Percentiles rank a stretch among this genome's conserved stretches.
Conservation (phyloP, 2,113 vertebrate species). For the Malurus melanocephalus region DNA sequence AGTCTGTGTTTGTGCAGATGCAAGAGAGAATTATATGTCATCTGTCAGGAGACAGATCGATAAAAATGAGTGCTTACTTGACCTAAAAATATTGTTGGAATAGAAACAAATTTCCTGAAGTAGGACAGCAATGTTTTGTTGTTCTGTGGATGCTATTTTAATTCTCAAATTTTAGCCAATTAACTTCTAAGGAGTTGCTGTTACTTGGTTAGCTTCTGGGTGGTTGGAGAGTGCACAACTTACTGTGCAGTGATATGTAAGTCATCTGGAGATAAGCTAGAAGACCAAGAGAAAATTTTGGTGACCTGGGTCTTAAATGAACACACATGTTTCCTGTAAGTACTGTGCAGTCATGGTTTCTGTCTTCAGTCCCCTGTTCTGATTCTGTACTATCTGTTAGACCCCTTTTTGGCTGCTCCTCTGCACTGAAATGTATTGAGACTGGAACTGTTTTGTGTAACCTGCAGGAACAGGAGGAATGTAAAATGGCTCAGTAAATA, state of each 20-base stretch:
- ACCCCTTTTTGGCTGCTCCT: background rate
- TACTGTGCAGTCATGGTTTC: background rate
- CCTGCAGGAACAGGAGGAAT: background rate
- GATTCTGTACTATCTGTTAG: background rate
- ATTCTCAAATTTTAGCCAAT: background rate
- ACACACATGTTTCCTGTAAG: background rate
- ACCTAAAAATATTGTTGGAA: background rate
- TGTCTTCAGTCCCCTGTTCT: background rate
- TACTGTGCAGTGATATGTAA: background rate
- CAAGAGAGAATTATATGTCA: background rate
- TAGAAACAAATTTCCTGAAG: background rate
- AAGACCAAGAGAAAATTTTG: background rate
- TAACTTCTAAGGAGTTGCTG: background rate
- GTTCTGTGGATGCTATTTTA: background rate
- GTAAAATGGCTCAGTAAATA: background rate
- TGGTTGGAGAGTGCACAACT: background rate
- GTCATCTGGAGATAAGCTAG: background rate
- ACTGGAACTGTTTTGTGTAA: background rate
- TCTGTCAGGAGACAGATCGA: background rate
- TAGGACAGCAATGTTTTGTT: background rate
- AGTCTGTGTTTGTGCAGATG: background rate
- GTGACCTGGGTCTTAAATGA: background rate
- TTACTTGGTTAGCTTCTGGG: background rate
- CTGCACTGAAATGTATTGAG: background rate
- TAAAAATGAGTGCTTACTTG: background rate